Percentiles rank a stretch among this genome's conserved stretches.
These are phyloP conservation scores for Caenorhabditis afra DNA, from an alignment of 2,888 invertebrate species.

Conservation along the genomic window DNA sequence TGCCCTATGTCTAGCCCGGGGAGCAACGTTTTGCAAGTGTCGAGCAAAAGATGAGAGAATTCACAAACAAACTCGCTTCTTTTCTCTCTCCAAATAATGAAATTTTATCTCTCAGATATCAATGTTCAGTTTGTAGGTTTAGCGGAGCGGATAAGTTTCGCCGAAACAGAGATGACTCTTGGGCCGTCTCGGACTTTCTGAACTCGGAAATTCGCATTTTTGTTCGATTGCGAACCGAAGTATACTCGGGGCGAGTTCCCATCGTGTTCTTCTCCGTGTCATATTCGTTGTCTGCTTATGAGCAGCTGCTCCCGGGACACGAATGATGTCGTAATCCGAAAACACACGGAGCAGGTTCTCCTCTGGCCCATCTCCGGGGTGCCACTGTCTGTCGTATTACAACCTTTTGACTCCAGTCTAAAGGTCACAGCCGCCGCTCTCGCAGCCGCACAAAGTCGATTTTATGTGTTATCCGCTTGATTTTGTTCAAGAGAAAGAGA, in stretches of 20 bases:
- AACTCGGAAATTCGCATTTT: not conserved
- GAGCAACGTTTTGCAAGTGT: constrained; percentile 19
- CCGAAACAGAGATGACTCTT: not conserved
- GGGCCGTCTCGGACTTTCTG: not conserved
- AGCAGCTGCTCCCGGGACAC: constrained; percentile 12
- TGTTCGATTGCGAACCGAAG: not conserved
- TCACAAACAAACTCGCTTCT: constrained; percentile 37
- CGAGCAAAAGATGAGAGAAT: constrained; percentile 58
- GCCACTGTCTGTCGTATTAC: constrained; percentile 49
- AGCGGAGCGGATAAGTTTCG: not conserved
- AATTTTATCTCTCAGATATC: constrained; percentile 37
- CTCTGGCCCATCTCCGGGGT: constrained; percentile 2
- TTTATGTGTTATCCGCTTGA: constrained; percentile 58
- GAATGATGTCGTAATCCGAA: constrained; percentile 9
- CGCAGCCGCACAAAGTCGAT: constrained; percentile 39
- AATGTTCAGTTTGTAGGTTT: constrained; percentile 37
- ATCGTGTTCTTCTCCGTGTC: not conserved
- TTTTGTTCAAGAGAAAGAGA: constrained; percentile 51
- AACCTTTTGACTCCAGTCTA: constrained; percentile 22
- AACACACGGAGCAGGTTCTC: constrained; percentile 3
- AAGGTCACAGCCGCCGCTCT: constrained; percentile 39
- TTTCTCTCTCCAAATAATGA: constrained; percentile 36
- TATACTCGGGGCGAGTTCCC: not conserved
- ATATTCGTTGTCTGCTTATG: constrained; percentile 14
- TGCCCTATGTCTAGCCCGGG: constrained; percentile 24